phyloP scores from a whole-genome alignment of 1,140 invertebrate species.

The Neodiprion virginianus region DNA sequence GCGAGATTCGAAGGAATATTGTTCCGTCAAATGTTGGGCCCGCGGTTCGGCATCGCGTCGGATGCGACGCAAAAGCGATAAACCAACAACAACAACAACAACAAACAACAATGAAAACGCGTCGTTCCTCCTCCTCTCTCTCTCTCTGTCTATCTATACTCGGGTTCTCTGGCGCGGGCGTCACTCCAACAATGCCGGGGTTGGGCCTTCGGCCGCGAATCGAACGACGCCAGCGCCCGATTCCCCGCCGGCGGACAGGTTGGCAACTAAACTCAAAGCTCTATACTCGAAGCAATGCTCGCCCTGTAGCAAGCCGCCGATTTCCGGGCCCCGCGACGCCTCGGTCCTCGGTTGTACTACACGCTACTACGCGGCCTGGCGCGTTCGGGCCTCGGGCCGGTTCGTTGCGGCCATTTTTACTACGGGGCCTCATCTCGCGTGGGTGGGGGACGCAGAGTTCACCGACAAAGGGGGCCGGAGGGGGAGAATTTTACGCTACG shows the following conservation, averaged over 20 bases:
- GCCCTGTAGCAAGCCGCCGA: background rate
- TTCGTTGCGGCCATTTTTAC: slow-evolving; percentile 51
- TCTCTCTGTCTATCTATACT: background rate
- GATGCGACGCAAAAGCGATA: background rate
- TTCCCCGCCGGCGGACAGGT: slow-evolving; percentile 43
- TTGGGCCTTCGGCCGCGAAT: slow-evolving; percentile 43
- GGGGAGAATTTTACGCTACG: slow-evolving; percentile 49
- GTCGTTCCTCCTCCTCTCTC: background rate
- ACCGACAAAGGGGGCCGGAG: slow-evolving; percentile 41
- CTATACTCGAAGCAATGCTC: background rate
- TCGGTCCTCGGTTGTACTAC: too few relatives aligned
- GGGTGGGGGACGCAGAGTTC: slow-evolving; percentile 48
- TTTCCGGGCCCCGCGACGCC: too few relatives aligned
- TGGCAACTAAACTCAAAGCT: slow-evolving; percentile 25
- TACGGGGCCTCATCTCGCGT: slow-evolving; percentile 43
- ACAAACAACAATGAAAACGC: slow-evolving; percentile 1
- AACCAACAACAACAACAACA: background rate
- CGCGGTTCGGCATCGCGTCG: too few relatives aligned
- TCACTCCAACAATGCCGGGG: slow-evolving; percentile 55
- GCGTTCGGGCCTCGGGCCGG: too few relatives aligned
- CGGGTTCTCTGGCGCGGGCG: slow-evolving; percentile 46
- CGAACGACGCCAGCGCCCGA: slow-evolving; percentile 45
- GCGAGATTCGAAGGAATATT: background rate
- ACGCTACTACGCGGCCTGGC: too few relatives aligned
- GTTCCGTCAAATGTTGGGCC: too few relatives aligned